These are phyloP conservation scores for Lacanobia wlatinum DNA, from an alignment of 2,888 invertebrate genomes.

Conservation along the genomic window DNA sequence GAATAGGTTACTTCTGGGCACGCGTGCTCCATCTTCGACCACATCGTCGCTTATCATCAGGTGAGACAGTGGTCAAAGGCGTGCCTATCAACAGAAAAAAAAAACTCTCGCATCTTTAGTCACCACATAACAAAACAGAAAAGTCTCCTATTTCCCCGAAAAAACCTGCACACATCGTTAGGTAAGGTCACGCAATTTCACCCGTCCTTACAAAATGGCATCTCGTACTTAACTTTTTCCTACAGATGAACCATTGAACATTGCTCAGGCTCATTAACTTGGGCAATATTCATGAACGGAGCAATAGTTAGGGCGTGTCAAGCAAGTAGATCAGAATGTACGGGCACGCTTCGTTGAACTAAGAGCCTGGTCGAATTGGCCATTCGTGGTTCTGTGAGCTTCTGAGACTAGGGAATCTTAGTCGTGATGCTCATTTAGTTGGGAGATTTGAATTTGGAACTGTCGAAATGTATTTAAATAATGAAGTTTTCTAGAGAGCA, in stretches of 20 bases:
- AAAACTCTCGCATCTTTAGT: not conserved
- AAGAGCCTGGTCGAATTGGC: constrained; percentile 1
- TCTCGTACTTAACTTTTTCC: constrained; percentile 28
- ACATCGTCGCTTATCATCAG: no score
- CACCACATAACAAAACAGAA: constrained; percentile 3
- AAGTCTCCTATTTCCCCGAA: constrained; percentile 7
- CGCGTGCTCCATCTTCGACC: no score
- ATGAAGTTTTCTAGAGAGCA: no score
- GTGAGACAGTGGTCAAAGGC: no score
- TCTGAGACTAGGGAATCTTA: not conserved
- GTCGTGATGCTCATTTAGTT: constrained; percentile 4
- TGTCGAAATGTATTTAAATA: no score
- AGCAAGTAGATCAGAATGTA: constrained; percentile 55
- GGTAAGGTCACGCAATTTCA: constrained; percentile 35
- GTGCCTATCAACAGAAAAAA: no score
- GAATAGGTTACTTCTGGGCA: no score
- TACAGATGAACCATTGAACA: constrained; percentile 27
- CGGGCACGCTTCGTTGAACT: constrained; percentile 34
- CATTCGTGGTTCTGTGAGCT: not conserved
- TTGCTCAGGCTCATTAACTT: constrained; percentile 39
- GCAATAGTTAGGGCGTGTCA: constrained; percentile 30
- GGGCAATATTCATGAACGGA: constrained; percentile 56
- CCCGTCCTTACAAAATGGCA: constrained; percentile 25
- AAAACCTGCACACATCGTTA: constrained; percentile 36
- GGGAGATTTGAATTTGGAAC: constrained; percentile 7